A percentile compares a stretch with the other conserved stretches of the same genome.
phyloP scores from a whole-genome alignment of 2,113 vertebrate genomes.

The Otolemur garnettii region DNA sequence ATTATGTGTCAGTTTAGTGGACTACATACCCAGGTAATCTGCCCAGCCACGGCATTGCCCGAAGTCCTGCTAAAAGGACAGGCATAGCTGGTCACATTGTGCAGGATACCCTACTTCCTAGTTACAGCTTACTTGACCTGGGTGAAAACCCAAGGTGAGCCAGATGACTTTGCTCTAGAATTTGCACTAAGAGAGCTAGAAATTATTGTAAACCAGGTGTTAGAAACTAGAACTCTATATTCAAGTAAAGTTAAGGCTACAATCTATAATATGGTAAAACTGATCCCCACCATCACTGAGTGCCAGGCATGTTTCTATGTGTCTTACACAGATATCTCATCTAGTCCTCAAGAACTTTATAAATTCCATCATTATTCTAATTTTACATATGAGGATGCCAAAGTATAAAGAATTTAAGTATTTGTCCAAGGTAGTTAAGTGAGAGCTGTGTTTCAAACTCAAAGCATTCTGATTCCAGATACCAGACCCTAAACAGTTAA shows the following conservation, averaged over 20 bases:
- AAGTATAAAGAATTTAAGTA: not conserved
- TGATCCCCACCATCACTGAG: not conserved
- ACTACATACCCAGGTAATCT: not conserved
- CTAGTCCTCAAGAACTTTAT: not conserved
- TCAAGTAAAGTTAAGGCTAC: not conserved
- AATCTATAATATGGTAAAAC: not conserved
- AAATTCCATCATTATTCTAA: not conserved
- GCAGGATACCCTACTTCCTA: not conserved
- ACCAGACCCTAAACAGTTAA: not conserved
- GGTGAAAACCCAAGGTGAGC: not conserved
- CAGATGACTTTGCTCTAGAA: not conserved
- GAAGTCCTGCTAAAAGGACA: not conserved
- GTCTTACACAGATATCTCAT: not conserved
- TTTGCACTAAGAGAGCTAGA: not conserved
- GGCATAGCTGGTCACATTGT: not conserved
- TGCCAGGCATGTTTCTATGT: not conserved
- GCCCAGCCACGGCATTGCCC: not conserved
- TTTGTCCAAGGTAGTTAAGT: not conserved
- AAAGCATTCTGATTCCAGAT: not conserved
- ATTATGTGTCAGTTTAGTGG: too few relatives aligned
- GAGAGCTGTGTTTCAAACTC: not conserved
- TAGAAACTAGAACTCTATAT: not conserved
- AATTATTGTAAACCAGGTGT: not conserved
- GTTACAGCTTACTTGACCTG: not conserved
- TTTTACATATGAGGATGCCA: not conserved